Conservation (phyloP, 2,888 invertebrate genomes). For the Lathronympha strigana region DNA sequence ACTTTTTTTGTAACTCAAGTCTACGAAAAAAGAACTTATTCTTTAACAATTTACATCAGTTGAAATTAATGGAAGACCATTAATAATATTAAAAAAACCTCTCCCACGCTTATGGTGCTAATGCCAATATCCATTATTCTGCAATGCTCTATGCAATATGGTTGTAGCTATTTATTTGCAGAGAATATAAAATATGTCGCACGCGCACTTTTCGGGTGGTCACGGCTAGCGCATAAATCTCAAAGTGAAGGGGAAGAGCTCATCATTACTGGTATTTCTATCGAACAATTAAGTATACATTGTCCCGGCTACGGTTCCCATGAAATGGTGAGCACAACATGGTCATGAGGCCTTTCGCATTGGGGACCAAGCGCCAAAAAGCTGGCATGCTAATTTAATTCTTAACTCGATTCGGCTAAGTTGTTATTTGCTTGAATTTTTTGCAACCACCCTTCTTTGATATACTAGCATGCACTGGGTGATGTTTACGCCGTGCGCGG, state of each 20-base stretch:
- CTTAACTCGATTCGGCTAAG: background rate
- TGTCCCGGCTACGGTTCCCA: constrained; percentile 77
- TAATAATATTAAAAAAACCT: constrained; percentile 39
- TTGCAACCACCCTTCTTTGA: constrained; percentile 17
- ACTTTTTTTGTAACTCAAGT: background rate
- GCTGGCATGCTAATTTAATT: background rate
- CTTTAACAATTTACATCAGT: background rate
- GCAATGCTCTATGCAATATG: constrained; percentile 73
- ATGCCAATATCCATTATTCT: constrained; percentile 60
- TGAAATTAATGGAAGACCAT: background rate
- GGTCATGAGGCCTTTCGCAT: constrained; percentile 43
- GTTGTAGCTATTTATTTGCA: constrained; percentile 75
- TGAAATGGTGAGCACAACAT: constrained; percentile 70
- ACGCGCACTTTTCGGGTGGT: constrained; percentile 69
- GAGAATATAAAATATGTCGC: constrained; percentile 67
- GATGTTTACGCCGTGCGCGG: constrained; percentile 59
- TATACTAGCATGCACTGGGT: background rate
- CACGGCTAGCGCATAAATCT: constrained; percentile 73
- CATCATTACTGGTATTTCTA: constrained; percentile 75
- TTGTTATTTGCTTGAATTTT: background rate
- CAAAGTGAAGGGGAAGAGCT: constrained; percentile 61
- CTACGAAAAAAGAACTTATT: constrained; percentile 11
- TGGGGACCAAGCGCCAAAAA: background rate
- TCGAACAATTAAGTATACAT: constrained; percentile 80
- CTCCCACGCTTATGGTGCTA: constrained; percentile 68